Evolutionary conservation across 2,888 invertebrate species (phyloP), one percentile per base, ranked within the genome.

Genomic region (Siphlonurus alternatus): DNA sequence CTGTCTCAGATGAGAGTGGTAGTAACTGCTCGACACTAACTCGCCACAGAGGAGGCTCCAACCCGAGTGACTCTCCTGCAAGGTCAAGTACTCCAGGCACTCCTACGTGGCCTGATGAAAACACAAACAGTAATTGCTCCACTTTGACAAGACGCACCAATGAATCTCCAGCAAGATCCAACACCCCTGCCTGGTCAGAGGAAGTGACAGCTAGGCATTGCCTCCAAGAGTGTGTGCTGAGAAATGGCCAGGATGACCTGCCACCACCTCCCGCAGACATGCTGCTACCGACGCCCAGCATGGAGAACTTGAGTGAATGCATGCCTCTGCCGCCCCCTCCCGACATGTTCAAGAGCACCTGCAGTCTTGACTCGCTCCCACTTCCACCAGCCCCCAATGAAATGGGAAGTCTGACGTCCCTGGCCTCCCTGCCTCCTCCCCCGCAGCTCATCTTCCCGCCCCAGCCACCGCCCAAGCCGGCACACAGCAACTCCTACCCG

Each of bases 341-440:
- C 0, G 85, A 85, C 70, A 83, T 89, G 79, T 86, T 88, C 72
- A 83, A 87, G 63, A 89, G 89, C 1, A 88, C 86, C 18, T 76
- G 88, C 15, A 89, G 89, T 23, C 74, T 89, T 54, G 89, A 90
- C 70, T 89, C 88, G n/a, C 75, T 89, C 66, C 38, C 38, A 38
- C 38, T 38, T 10, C 38, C 38, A 38, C 38, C 38, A 38, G 38
- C 38, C 15, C 38, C 38, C 5, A 38, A 38, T 38, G 38, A 38
- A 38, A 38, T 38, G 38, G 38, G 38, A 38, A 38, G 38, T 38
- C 38, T 38, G 7, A 38, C 38, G 5, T 38, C 38, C 5, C 38
- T 63, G 1, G 63, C 56, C 25, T 25, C 63, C n/a, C n/a, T 63
- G 10, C 59, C 59, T 25, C 63, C 63, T 18, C 73, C 73, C 3